These are phyloP conservation scores for Lathronympha strigana DNA, from an alignment of 2,888 invertebrate species.

Conservation along the genomic window DNA sequence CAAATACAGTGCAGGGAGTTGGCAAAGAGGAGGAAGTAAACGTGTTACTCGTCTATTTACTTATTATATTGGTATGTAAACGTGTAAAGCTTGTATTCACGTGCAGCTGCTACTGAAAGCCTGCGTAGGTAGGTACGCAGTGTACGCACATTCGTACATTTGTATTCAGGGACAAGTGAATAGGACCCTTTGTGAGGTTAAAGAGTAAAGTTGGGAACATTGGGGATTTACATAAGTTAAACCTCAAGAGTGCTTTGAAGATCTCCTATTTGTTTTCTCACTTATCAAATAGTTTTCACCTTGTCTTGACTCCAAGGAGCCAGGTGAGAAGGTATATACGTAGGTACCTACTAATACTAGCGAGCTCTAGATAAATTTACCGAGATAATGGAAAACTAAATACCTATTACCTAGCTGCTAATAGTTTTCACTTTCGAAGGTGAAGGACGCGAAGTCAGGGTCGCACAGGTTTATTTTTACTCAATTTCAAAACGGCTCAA, in stretches of 20 bases:
- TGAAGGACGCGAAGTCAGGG: conserved; percentile 38
- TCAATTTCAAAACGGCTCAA: conserved; percentile 31
- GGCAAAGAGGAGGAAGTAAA: conserved; percentile 21
- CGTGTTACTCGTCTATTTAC: neutral
- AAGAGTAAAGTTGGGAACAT: neutral
- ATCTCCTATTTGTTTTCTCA: too few species aligned
- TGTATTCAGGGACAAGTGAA: conserved; percentile 2
- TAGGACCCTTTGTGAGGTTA: neutral
- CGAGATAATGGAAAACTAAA: too few species aligned
- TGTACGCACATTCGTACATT: neutral
- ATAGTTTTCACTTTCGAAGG: conserved; percentile 35
- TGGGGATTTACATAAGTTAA: neutral
- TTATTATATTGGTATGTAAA: conserved; percentile 17
- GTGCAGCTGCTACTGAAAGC: conserved; percentile 3
- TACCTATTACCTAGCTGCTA: too few species aligned
- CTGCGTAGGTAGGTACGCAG: too few species aligned
- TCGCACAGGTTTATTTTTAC: conserved; percentile 26
- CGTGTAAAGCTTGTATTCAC: conserved; percentile 13
- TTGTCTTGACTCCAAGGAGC: too few species aligned
- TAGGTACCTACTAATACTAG: too few species aligned
- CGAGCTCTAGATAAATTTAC: too few species aligned
- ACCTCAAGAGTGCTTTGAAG: too few species aligned
- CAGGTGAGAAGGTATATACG: too few species aligned
- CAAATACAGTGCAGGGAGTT: conserved; percentile 6
- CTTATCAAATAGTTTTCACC: too few species aligned